Base-by-base conservation (phyloP, 2,797 vertebrate genomes). In the Apodemus agrarius region DNA sequence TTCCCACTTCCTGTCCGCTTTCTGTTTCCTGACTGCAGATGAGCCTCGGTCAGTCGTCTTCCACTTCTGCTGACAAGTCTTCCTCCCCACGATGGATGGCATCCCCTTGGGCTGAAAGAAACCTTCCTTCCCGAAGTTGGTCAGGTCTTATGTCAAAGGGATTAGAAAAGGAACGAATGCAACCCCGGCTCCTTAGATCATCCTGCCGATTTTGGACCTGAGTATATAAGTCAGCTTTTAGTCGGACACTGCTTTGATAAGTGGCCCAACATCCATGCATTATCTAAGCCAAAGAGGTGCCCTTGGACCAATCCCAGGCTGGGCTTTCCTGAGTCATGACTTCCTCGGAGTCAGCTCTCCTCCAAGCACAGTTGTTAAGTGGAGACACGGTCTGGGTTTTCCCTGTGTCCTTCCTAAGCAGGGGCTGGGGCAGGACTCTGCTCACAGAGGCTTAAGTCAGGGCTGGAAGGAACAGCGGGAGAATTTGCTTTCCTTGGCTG, bases 401-500 rank as follows among this genome's bases (percentile, higher is more conserved):
- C 54, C 54, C 29, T 10, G 74, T 5, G 72, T 85, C 34, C n/a
- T 90, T 63, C 5, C 1, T 3, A 21, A 67, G n/a, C 67, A 13
- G 67, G 26, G n/a, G 16, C 22, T 34, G 34, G 85, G 8, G 52
- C 11, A 12, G 40, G 22, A 40, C 57, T 54, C 3, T 3, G 65
- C 22, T 92, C 78, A 31, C 0, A 1, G 74, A 4, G 67, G 69
- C 61, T 65, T 19, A 0, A 22, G 85, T 59, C 37, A 24, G 52
- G 16, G 8, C 54, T 72, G 13, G 88, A 65, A 94, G 82, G 37
- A 69, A n/a, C n/a, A 89, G 78, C 87, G 22, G 16, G 54, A 96
- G 96, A 40, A 61, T 89, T 93, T 92, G 93, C 72, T 96, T 96
- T 80, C 93, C 89, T 97, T 96, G 96, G 97, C 97, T 95, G 67